phyloP scores from a whole-genome alignment of 1,140 invertebrate species.

The Heliconius hewitsoni region DNA sequence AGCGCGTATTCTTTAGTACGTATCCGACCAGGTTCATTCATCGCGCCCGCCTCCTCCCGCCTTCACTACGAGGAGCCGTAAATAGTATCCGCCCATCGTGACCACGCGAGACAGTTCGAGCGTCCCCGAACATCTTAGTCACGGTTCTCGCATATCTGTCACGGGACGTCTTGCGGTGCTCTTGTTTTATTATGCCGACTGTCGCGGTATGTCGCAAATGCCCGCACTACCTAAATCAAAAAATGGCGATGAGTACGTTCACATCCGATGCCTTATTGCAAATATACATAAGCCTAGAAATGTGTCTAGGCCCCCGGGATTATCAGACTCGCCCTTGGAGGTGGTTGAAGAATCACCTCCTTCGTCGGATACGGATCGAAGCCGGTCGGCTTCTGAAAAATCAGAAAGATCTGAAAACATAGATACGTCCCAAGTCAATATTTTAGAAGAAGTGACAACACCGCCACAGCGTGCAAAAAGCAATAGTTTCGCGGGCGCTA shows the following conservation, averaged over 20 bases:
- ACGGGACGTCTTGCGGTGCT: constrained; percentile 57
- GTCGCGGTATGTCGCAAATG: constrained; percentile 61
- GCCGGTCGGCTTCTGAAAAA: constrained; percentile 50
- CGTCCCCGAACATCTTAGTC: constrained; percentile 51
- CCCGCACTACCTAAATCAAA: constrained; percentile 52
- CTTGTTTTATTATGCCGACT: constrained; percentile 64
- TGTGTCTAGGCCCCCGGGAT: constrained; percentile 70
- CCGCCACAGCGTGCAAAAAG: constrained; percentile 65
- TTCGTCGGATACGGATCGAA: constrained; percentile 63
- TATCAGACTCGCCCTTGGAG: constrained; percentile 49
- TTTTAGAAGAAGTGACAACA: constrained; percentile 45
- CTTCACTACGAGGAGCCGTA: constrained; percentile 58
- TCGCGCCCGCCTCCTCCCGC: constrained; percentile 63
- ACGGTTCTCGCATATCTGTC: constrained; percentile 63
- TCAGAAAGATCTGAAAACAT: constrained; percentile 49
- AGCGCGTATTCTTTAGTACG: constrained; percentile 76
- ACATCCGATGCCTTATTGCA: constrained; percentile 76
- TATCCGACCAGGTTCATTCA: constrained; percentile 70
- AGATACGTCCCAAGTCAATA: constrained; percentile 42
- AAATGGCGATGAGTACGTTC: constrained; percentile 63
- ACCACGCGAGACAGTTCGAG: constrained; percentile 57
- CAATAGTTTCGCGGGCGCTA: constrained; percentile 75
- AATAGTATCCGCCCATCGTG: constrained; percentile 72
- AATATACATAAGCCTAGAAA: constrained; percentile 77
- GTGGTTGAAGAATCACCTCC: constrained; percentile 61